Conservation (phyloP, 2,888 invertebrate genomes). For the Eupithecia subumbrata region DNA sequence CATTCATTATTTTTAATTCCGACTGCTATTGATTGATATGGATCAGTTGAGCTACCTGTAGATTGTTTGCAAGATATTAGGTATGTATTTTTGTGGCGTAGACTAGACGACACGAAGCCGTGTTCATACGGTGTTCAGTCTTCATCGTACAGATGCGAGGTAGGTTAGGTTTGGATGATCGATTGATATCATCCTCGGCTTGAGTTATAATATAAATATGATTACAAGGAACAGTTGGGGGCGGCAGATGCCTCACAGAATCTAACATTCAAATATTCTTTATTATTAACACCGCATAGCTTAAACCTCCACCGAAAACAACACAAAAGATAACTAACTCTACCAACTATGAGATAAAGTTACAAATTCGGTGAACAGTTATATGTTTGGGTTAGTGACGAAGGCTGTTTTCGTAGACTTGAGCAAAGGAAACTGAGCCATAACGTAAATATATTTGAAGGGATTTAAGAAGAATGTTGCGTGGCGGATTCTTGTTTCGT, state of each 20-base stretch:
- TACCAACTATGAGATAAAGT: constrained; percentile 9
- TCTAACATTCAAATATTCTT: constrained; percentile 53
- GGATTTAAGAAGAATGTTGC: constrained; percentile 29
- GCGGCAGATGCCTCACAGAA: constrained; percentile 65
- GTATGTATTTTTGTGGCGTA: too few relatives aligned
- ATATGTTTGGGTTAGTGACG: background rate
- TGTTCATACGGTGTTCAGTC: background rate
- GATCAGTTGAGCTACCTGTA: too few relatives aligned
- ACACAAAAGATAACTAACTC: constrained; percentile 18
- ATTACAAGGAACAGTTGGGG: constrained; percentile 66
- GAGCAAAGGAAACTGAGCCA: constrained; percentile 30
- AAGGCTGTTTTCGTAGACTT: constrained; percentile 23
- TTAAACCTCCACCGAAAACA: constrained; percentile 33
- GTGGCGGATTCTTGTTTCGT: constrained; percentile 2
- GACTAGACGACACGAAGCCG: background rate
- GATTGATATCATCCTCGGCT: constrained; percentile 54
- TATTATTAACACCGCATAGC: constrained; percentile 54
- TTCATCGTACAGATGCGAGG: background rate
- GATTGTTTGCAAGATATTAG: too few relatives aligned
- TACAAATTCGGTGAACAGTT: constrained; percentile 2
- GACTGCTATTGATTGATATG: too few relatives aligned
- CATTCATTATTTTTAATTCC: too few relatives aligned
- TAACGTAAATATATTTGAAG: constrained; percentile 21
- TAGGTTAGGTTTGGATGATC: constrained; percentile 48
- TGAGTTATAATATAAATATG: constrained; percentile 65